Evolutionary conservation across 2,888 invertebrate species (phyloP), one percentile per base, ranked within the genome.

Genomic region (Lasioglossum malachurum): DNA sequence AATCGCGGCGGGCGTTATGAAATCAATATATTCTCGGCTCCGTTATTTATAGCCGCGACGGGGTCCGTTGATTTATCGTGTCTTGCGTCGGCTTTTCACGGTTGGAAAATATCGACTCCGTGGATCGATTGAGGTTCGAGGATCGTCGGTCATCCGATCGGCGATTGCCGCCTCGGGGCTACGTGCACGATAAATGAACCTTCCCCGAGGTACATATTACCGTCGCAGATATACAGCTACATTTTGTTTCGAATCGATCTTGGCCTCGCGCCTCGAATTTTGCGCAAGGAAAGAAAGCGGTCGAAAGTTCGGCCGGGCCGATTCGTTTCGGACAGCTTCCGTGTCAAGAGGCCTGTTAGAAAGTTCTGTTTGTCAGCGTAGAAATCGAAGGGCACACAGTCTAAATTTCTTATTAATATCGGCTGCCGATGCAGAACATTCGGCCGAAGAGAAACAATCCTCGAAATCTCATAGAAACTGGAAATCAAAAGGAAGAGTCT

Each of bases 41-140:
- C 69, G 78, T 79, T 84, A 85, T 85, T 85, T 85, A 85, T 76
- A 85, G 84, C 44, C 38, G 31, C 49, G 31, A n/a, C 49, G 19
- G 82, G 82, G 69, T 67, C 14, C 72, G 64, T 64, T 83, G 84
- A 84, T 83, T 84, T 84, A 83, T 84, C 71, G 75, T 64, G 69
- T 74, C n/a, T 60, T 46, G 49, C 76, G 35, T 27, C 64, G 44
- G 49, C 49, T 64, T 83, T 83, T 83, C 83, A 78, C 71, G 75
- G 84, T 23, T 60, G 75, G 60, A 75, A 83, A 83, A 75, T 27
- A 57, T 44, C 27, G 53, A 38, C 41, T 57, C 27, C 2, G 67
- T 35, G 72, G 46, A 64, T 41, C 73, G 44, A 60, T 46, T 41
- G 75, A 31, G 69, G 19, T 23, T 38, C 69, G 69, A 53, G 72